Evolutionary conservation across 2,113 vertebrate species (phyloP).

Genomic region (Egretta garzetta): DNA sequence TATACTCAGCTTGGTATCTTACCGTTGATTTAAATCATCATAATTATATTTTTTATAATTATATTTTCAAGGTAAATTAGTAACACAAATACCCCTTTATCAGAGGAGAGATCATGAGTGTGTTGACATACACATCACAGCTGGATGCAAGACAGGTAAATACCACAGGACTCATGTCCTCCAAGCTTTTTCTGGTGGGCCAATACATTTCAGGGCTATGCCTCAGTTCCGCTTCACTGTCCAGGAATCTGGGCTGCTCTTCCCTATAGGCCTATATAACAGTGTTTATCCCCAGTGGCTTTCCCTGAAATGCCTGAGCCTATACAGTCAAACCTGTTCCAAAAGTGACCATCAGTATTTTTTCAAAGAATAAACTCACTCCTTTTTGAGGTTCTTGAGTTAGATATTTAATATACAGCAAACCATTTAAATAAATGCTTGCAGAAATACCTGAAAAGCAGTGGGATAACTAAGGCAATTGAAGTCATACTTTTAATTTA

Average conservation of each 20-base stretch:
- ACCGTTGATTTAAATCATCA: not conserved
- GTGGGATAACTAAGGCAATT: not conserved
- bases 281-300: not conserved
- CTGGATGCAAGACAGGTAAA: not conserved
- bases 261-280: not conserved
- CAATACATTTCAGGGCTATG: not conserved
- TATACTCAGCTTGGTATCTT: not conserved
- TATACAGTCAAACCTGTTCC: not conserved
- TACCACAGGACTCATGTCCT: not conserved
- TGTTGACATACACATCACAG: not conserved
- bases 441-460: not conserved
- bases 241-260: not conserved
- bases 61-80: not conserved
- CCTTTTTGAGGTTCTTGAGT: not conserved
- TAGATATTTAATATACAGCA: not conserved
- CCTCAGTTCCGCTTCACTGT: not conserved
- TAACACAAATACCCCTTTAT: not conserved
- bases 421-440: not conserved
- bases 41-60: not conserved
- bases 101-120: not conserved
- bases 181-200: rapidly evolving
- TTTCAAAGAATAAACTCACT: not conserved
- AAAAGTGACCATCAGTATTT: not conserved
- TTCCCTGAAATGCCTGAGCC: not conserved
- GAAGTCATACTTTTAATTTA: not conserved